These are phyloP conservation scores for Trematomus bernacchii DNA, from an alignment of 2,797 vertebrate genomes.

Conservation along the genomic window DNA sequence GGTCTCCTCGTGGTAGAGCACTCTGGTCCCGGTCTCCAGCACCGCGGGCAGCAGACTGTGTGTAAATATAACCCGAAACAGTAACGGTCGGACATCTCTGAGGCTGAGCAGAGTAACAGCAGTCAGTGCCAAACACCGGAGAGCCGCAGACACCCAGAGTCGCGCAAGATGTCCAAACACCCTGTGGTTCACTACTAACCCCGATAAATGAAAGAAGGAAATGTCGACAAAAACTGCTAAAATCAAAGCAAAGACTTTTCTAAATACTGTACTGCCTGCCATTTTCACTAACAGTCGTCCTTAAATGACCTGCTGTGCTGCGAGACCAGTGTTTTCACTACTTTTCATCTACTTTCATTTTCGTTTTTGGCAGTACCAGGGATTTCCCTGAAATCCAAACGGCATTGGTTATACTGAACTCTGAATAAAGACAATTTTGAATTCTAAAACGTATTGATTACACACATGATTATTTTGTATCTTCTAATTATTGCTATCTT, in stretches of 20 bases:
- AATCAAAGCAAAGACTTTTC: neutral
- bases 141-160: conserved; percentile 68
- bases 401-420: accelerated
- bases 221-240: conserved; percentile 45
- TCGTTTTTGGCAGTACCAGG: neutral
- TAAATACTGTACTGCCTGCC: neutral
- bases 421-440: neutral
- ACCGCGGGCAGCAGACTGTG: conserved; percentile 76
- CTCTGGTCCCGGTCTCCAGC: conserved; percentile 66
- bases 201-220: conserved; percentile 54
- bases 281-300: conserved; percentile 29
- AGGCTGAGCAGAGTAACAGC: accelerated
- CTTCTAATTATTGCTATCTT: neutral
- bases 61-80: conserved; percentile 34
- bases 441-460: neutral
- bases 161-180: conserved; percentile 30
- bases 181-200: neutral
- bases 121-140: conserved; percentile 58
- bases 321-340: accelerated
- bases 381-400: conserved; percentile 31
- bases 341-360: conserved; percentile 55
- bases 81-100: neutral
- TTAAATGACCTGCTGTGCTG: neutral
- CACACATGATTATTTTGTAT: neutral
- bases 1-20: conserved; percentile 45